Evolutionary conservation across 2,113 vertebrate genomes (phyloP).

Genomic region (Pollimyrus isidori): DNA sequence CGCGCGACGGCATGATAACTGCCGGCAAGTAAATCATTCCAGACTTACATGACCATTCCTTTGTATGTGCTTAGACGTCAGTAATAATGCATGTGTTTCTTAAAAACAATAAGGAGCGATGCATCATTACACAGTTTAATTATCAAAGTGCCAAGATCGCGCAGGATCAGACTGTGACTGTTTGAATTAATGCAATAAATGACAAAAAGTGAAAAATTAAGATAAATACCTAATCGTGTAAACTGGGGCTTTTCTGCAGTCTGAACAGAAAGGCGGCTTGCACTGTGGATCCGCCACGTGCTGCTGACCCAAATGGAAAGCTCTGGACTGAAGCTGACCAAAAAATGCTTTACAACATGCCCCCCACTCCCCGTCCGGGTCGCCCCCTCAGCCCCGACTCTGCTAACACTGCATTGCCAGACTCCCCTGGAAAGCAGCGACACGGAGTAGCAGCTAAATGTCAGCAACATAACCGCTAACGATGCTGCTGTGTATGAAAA

Average conservation of each 20-base stretch:
- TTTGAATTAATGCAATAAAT: not conserved
- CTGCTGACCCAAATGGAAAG: constrained; percentile 1
- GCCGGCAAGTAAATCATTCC: not conserved
- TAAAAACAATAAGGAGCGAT: not conserved
- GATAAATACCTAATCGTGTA: not conserved
- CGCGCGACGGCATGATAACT: not conserved
- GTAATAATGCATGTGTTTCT: not conserved
- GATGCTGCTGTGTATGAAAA: not conserved
- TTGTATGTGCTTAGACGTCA: not conserved
- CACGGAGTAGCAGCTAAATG: not conserved
- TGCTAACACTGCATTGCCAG: not conserved
- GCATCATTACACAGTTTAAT: constrained; percentile 12
- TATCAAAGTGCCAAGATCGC: constrained; percentile 6
- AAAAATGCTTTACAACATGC: not conserved
- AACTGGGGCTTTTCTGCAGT: too few species aligned
- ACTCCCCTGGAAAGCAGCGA: not conserved
- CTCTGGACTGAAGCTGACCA: not conserved
- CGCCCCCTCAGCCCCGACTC: not conserved
- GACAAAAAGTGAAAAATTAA: not conserved
- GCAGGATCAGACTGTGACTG: not conserved
- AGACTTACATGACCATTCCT: not conserved
- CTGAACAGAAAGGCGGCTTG: not conserved
- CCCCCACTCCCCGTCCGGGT: not conserved
- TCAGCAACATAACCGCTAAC: not conserved
- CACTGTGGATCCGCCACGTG: not conserved